A percentile compares a stretch with the other conserved stretches of the same genome.
These are phyloP conservation scores for Miltochrista miniata DNA, from an alignment of 2,888 invertebrate species.

Conservation along the genomic window DNA sequence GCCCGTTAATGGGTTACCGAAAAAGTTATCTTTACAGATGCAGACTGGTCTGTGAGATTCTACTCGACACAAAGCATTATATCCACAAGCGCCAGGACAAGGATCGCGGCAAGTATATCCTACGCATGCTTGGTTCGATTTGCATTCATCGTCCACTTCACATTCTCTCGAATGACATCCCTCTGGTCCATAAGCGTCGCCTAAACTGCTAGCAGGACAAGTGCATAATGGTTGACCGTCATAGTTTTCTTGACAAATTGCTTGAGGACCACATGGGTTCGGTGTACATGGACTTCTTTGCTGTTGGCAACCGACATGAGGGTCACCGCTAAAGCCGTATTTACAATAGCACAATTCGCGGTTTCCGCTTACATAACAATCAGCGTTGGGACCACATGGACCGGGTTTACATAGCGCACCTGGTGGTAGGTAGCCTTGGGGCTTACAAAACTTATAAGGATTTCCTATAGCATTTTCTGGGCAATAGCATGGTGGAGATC, in stretches of 20 bases:
- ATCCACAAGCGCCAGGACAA: slow-evolving; percentile 91
- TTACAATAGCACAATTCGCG: slow-evolving; percentile 93
- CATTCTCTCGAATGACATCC: slow-evolving; percentile 93
- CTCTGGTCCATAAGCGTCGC: slow-evolving; percentile 88
- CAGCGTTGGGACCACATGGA: slow-evolving; percentile 92
- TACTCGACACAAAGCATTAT: slow-evolving; percentile 88
- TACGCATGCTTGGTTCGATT: slow-evolving; percentile 88
- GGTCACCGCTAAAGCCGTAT: slow-evolving; percentile 89
- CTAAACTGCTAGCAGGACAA: slow-evolving; percentile 89
- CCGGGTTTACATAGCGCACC: slow-evolving; percentile 90
- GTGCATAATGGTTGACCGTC: slow-evolving; percentile 88
- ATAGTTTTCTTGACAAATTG: slow-evolving; percentile 87
- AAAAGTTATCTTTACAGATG: slow-evolving; percentile 87
- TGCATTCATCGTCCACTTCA: slow-evolving; percentile 91
- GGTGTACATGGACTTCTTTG: slow-evolving; percentile 89
- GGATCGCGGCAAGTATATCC: slow-evolving; percentile 92
- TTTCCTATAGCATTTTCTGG: slow-evolving; percentile 92
- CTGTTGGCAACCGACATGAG: slow-evolving; percentile 89
- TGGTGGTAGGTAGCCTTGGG: slow-evolving; percentile 79
- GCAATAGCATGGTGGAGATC: slow-evolving; percentile 92
- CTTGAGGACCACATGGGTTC: slow-evolving; percentile 92
- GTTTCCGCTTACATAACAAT: slow-evolving; percentile 92
- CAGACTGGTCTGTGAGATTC: slow-evolving; percentile 92
- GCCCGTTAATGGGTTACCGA: slow-evolving; percentile 90
- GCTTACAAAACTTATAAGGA: slow-evolving; percentile 89